Conservation (phyloP, 2,797 vertebrate species). For the Hydrophis major region DNA sequence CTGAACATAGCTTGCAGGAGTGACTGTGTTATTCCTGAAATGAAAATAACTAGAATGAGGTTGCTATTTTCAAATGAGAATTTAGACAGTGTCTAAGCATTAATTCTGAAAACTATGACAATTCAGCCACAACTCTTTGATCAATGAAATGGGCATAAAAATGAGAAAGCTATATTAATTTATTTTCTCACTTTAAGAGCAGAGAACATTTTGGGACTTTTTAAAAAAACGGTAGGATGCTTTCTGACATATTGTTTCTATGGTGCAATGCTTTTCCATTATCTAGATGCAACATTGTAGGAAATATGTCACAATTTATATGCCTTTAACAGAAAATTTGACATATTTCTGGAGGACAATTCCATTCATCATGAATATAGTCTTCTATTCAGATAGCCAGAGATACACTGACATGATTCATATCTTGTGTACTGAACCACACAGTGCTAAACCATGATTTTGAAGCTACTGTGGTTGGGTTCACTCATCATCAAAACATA, state of each 20-base stretch:
- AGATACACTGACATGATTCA: not conserved
- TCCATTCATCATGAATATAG: not conserved
- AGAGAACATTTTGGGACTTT: not conserved
- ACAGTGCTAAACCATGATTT: not conserved
- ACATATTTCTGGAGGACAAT: not conserved
- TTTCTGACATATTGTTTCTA: not conserved
- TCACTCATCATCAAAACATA: not conserved
- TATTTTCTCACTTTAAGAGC: not conserved
- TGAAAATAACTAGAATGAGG: not conserved
- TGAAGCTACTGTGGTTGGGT: not conserved
- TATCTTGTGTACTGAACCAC: not conserved
- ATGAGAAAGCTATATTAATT: not conserved
- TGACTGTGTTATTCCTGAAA: not conserved
- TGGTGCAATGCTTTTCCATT: not conserved
- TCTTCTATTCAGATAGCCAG: not conserved
- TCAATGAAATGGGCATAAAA: not conserved
- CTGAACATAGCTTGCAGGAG: slow-evolving; percentile 16
- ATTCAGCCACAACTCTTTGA: not conserved
- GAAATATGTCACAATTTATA: not conserved
- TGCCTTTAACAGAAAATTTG: not conserved
- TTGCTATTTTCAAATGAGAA: not conserved
- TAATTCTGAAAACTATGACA: not conserved
- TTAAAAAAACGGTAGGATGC: not conserved
- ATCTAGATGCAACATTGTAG: too few relatives aligned
- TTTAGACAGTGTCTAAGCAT: not conserved